Conservation (phyloP, 2,797 vertebrate genomes). For the Pantherophis alleghaniensis region DNA sequence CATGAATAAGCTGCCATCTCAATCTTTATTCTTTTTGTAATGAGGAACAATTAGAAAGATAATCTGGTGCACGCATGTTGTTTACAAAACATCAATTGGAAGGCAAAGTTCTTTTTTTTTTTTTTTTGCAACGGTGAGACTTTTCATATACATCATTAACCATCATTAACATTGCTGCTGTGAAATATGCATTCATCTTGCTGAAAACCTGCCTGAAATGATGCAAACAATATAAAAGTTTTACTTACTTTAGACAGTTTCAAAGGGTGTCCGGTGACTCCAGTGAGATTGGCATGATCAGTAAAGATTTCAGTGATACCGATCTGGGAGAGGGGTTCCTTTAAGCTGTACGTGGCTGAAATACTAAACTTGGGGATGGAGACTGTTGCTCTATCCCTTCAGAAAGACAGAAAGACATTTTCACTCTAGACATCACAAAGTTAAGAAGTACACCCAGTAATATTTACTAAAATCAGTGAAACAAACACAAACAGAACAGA, state of each 20-base stretch:
- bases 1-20: not conserved
- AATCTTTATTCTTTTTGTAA: not conserved
- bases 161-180: not conserved
- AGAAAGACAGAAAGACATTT: not conserved
- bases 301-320: conserved; percentile 70
- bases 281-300: conserved; percentile 64
- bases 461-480: not conserved
- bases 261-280: conserved; percentile 55
- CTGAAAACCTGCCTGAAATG: not conserved
- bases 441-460: not conserved
- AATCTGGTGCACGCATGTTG: not conserved
- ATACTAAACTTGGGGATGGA: conserved; percentile 68
- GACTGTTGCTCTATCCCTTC: conserved; percentile 44
- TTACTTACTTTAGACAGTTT: conserved; percentile 70
- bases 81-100: not conserved
- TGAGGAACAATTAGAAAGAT: not conserved
- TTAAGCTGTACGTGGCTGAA: conserved; percentile 61
- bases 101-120: not conserved
- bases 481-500: not conserved
- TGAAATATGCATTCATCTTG: not conserved
- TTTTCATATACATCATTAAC: not conserved
- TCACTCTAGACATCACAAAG: not conserved
- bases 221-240: not conserved
- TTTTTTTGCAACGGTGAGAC: not conserved
- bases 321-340: conserved; percentile 53